Base-by-base conservation (phyloP, 2,888 invertebrate genomes). In the Trichopria drosophilae region DNA sequence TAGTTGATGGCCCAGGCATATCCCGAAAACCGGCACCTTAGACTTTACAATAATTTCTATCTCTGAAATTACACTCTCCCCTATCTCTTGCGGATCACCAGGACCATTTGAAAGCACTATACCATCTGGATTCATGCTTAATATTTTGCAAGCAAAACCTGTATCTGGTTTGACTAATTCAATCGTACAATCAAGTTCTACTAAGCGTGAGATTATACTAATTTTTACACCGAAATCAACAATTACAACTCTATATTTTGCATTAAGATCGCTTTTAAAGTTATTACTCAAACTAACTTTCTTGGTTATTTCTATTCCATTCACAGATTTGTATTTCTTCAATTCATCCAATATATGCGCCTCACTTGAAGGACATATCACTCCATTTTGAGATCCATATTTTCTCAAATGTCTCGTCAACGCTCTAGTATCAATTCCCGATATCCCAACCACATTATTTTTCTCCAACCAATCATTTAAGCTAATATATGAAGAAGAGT, bases 271-370 rank as follows among this genome's bases (percentile, higher is more conserved):
- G 32, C 42, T 47, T 47, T 47, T 29, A 47, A 47, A 47, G 26
- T 29, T 47, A 29, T 23, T 47, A 47, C 40, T 19, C 31, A 47
- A 47, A 40, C 47, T 47, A 40, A 47, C 47, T 47, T 47, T 47
- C 39, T 47, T 47, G 47, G 47, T 47, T 40, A 47, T 47, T 40
- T 47, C 47, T 47, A 47, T 47, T 34, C 47, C 47, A 47, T 18
- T 47, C 40, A 47, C 47, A 47, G 47, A 47, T 47, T 47, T 47
- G 47, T 47, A 47, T 40, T 47, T 40, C 47, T 40, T 47, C 47
- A 47, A 47, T 47, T 47, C 16, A 15, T 47, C 47, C 47, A 47
- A 39, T 40, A n/a, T 40, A 47, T 47, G 46, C 46, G n/a, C 18
- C 46, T 46, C 24, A n/a, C 46, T 46, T 13, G 46, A 46, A 6